Conservation (phyloP, 2,113 vertebrate species). For the Polyodon spathula region DNA sequence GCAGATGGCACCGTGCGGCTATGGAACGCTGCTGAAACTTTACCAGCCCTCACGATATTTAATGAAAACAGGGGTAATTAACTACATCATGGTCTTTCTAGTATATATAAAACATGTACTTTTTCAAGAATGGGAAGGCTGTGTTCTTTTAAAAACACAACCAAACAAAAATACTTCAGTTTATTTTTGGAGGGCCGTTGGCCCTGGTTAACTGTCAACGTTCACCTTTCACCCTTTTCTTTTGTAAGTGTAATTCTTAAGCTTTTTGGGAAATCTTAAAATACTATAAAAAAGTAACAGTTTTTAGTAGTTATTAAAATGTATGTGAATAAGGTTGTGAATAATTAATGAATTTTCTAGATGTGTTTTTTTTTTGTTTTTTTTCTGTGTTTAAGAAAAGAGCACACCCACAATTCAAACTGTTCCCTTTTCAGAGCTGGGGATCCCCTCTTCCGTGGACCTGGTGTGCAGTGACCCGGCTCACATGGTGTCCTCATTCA, state of each 20-base stretch:
- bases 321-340: neutral
- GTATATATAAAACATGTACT: too few relatives aligned
- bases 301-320: too few relatives aligned
- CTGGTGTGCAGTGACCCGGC: constrained; percentile 92
- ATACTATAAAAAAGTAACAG: too few relatives aligned
- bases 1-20: constrained; percentile 87
- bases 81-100: neutral
- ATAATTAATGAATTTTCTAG: neutral
- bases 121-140: too few relatives aligned
- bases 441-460: constrained; percentile 89
- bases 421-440: constrained; percentile 63
- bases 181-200: too few relatives aligned
- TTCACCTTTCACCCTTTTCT: too few relatives aligned
- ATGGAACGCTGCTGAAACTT: constrained; percentile 75
- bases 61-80: constrained; percentile 80
- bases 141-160: too few relatives aligned
- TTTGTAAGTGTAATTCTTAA: too few relatives aligned
- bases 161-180: neutral
- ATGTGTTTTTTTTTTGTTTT: neutral
- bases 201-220: too few relatives aligned
- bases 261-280: too few relatives aligned
- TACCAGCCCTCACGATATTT: constrained; percentile 78
- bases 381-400: neutral
- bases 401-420: too few relatives aligned
- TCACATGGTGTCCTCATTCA: constrained; percentile 90